Conservation (phyloP, 2,888 invertebrate species). For the Pantelozetes paolii region DNA sequence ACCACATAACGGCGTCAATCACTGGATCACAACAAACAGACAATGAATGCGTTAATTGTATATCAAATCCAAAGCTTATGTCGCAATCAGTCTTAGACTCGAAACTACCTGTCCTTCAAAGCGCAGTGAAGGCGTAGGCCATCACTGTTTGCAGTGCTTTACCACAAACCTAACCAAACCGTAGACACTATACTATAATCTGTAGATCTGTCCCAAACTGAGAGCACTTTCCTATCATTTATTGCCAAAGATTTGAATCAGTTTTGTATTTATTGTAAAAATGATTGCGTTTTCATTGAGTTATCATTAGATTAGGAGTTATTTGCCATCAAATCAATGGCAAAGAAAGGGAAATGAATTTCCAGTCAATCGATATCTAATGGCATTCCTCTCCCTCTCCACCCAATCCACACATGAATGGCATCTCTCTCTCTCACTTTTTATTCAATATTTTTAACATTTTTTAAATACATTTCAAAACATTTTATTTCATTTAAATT, state of each 20-base stretch:
- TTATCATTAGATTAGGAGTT: no score
- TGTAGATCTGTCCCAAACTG: neutral
- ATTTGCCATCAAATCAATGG: neutral
- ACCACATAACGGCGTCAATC: slow-evolving; percentile 10
- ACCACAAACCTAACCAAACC: neutral
- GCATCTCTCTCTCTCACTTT: neutral
- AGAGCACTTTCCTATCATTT: neutral
- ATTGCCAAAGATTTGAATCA: neutral
- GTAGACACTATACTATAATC: neutral
- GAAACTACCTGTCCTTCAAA: no score
- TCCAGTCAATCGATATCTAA: slow-evolving; percentile 14
- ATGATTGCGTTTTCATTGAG: no score
- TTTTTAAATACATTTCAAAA: neutral
- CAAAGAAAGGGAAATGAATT: neutral
- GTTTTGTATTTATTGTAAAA: neutral
- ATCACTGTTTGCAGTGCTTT: neutral
- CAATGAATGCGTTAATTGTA: neutral
- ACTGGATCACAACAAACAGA: neutral
- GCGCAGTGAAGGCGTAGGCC: slow-evolving; percentile 31
- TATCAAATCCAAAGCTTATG: neutral
- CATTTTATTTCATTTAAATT: no score
- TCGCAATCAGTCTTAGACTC: neutral
- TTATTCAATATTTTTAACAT: neutral
- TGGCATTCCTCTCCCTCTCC: slow-evolving; percentile 3
- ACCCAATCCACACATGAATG: slow-evolving; percentile 1